Evolutionary conservation across 2,797 vertebrate genomes (phyloP).

Genomic region (Alca torda): DNA sequence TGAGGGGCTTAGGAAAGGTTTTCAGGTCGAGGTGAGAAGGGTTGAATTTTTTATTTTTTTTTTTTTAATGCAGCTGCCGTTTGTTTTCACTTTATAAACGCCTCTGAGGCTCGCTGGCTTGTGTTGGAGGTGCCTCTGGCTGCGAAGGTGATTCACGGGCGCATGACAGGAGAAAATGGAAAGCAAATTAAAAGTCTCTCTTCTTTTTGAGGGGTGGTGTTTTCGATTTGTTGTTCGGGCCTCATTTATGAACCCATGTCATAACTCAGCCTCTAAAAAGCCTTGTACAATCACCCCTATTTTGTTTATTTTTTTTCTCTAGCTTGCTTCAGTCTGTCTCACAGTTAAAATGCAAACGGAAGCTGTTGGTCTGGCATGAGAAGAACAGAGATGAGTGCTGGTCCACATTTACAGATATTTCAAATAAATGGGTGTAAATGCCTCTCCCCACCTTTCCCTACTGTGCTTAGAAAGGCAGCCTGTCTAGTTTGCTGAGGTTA

Average conservation of each 20-base stretch:
- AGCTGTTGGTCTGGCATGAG: background rate
- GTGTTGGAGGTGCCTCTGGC: background rate
- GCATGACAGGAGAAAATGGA: background rate
- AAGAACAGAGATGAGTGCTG: background rate
- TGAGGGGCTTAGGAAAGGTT: background rate
- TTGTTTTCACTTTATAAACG: background rate
- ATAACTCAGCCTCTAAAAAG: background rate
- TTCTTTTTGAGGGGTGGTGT: background rate
- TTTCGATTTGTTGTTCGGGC: background rate
- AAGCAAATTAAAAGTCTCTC: background rate
- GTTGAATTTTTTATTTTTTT: background rate
- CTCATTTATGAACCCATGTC: accelerated
- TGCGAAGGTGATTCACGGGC: background rate
- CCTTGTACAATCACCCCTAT: accelerated
- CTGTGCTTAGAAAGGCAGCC: background rate
- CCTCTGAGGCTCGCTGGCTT: background rate
- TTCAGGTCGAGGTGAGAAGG: background rate
- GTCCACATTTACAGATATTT: background rate
- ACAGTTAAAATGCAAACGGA: background rate
- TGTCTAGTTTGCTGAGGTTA: background rate
- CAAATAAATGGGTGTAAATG: no score
- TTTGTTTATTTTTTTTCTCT: background rate
- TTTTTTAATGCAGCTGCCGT: background rate
- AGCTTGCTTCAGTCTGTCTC: background rate
- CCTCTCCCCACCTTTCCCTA: background rate